phyloP scores from a whole-genome alignment of 2,113 vertebrate species.

The Myodes glareolus region DNA sequence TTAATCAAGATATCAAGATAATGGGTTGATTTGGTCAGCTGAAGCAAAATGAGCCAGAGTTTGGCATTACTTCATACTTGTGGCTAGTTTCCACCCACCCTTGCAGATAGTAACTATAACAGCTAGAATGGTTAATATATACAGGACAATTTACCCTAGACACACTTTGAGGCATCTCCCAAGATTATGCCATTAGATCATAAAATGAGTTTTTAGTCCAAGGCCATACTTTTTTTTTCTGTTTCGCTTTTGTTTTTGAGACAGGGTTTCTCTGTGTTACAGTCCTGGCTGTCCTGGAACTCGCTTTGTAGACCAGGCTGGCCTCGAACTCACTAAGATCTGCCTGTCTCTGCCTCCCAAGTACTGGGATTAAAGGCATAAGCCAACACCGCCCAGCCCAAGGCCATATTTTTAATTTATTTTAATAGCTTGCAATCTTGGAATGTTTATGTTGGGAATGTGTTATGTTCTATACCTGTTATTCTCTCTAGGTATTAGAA shows the following conservation, averaged over 20 bases:
- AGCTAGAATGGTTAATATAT: not conserved
- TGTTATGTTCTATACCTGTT: not conserved
- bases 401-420: not conserved
- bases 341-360: no score
- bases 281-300: no score
- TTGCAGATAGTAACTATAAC: not conserved
- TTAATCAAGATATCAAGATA: conserved; percentile 16
- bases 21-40: conserved; percentile 37
- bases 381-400: not conserved
- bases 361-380: no score
- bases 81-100: not conserved
- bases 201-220: not conserved
- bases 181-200: not conserved
- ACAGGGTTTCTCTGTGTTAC: no score
- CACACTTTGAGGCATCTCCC: not conserved
- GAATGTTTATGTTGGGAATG: not conserved
- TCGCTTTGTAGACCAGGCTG: no score
- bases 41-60: conserved; percentile 25
- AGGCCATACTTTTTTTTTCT: not conserved
- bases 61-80: not conserved
- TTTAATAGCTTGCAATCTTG: not conserved
- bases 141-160: not conserved
- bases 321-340: no score
- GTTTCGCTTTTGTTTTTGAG: no score
- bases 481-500: not conserved